Conservation (phyloP, 2,113 vertebrate species). For the Elanus axillaris region DNA sequence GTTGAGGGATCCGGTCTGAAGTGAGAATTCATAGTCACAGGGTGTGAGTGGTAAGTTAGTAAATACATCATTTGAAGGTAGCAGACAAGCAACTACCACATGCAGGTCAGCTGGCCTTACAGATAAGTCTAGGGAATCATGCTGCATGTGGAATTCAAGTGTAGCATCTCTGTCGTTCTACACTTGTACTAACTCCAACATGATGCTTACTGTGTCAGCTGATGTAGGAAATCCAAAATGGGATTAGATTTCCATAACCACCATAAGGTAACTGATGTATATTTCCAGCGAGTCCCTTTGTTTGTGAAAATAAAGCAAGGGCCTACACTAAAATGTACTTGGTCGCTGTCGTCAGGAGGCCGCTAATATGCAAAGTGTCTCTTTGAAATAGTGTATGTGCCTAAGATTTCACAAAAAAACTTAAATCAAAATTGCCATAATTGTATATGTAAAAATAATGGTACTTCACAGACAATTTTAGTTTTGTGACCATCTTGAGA, state of each 20-base stretch:
- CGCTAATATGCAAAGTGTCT: not conserved
- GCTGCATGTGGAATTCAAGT: rapidly evolving
- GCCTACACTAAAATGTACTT: not conserved
- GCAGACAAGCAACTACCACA: not conserved
- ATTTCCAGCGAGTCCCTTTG: not conserved
- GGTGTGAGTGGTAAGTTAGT: not conserved
- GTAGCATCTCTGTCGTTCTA: not conserved
- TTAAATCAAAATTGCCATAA: not conserved
- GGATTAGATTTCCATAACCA: not conserved
- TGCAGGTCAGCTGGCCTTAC: not conserved
- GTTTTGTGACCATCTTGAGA: not conserved
- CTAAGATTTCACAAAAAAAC: not conserved
- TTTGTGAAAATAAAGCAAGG: not conserved
- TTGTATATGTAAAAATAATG: not conserved
- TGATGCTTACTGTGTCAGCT: not conserved
- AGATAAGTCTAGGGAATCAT: not conserved
- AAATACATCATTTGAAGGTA: not conserved
- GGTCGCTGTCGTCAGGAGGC: not conserved
- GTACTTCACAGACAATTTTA: not conserved
- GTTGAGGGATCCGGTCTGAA: not conserved
- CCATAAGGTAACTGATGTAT: not conserved
- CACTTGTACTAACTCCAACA: not conserved
- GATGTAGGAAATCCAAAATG: not conserved
- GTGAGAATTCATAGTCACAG: not conserved
- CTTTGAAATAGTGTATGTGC: not conserved